A percentile compares a stretch with the other conserved stretches of the same genome.
These are phyloP conservation scores for Morone chrysops DNA, from an alignment of 2,113 vertebrate species.

Conservation along the genomic window DNA sequence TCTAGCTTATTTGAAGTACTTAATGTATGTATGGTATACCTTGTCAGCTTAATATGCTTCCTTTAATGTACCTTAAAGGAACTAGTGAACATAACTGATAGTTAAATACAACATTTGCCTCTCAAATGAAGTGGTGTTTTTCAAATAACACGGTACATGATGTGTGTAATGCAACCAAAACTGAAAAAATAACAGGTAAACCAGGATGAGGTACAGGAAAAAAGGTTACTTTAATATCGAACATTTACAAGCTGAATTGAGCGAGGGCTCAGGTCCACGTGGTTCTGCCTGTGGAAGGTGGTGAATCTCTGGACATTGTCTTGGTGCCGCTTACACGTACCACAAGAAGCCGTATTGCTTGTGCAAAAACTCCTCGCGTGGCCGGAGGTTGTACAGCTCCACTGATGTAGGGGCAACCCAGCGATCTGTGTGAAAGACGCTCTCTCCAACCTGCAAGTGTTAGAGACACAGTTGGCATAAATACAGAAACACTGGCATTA, in stretches of 20 bases:
- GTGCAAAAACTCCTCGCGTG: constrained; percentile 70
- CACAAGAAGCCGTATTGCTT: constrained; percentile 83
- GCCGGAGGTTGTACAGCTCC: constrained; percentile 88
- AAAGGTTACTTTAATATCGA: constrained; percentile 79
- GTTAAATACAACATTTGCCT: too few species aligned
- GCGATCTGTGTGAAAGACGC: constrained; percentile 89
- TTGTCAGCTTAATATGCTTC: too few species aligned
- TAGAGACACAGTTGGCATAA: background rate
- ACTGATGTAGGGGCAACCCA: constrained; percentile 87
- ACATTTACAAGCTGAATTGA: constrained; percentile 81
- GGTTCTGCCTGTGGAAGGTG: background rate
- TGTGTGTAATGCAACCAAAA: background rate
- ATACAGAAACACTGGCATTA: background rate
- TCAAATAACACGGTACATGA: too few species aligned
- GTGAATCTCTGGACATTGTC: background rate
- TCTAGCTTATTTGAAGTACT: too few species aligned
- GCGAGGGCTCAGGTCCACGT: constrained; percentile 6
- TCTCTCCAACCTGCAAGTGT: constrained; percentile 89
- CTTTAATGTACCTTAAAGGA: too few species aligned
- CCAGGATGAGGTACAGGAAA: constrained; percentile 68
- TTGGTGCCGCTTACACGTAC: constrained; percentile 78
- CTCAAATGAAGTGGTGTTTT: background rate
- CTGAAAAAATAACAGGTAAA: constrained; percentile 1
- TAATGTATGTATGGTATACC: too few species aligned
- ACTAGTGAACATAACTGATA: background rate